Conservation (phyloP, 2,113 vertebrate genomes). For the Ceyx melanurus region DNA sequence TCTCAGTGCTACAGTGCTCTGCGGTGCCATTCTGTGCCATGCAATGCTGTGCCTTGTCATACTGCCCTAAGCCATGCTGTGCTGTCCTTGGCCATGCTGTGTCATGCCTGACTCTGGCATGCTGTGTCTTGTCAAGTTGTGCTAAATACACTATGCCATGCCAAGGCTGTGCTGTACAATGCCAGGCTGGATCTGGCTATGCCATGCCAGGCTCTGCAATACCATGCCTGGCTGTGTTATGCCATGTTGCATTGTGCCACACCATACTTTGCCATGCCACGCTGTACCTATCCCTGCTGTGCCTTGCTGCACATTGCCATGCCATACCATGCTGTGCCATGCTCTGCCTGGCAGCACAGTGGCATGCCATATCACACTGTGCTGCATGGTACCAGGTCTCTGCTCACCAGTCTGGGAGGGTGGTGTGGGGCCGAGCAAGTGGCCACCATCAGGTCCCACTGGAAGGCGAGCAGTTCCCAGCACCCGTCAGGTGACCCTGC, state of each 20-base stretch:
- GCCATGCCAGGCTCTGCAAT: too few relatives aligned
- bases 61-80: background rate
- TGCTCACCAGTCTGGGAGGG: conserved; percentile 83
- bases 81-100: background rate
- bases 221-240: too few relatives aligned
- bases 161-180: too few relatives aligned
- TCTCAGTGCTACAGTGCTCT: background rate
- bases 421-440: conserved; percentile 85
- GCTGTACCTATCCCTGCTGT: background rate
- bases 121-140: background rate
- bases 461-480: conserved; percentile 83
- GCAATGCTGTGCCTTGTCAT: too few relatives aligned
- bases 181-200: too few relatives aligned
- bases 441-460: conserved; percentile 88
- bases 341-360: background rate
- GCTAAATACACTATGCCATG: too few relatives aligned
- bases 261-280: background rate
- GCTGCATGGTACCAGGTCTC: fast-evolving
- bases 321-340: too few relatives aligned
- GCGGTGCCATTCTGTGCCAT: too few relatives aligned
- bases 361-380: fast-evolving
- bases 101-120: too few relatives aligned
- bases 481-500: conserved; percentile 68
- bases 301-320: background rate
- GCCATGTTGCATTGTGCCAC: background rate